Evolutionary conservation across 1,140 invertebrate species (phyloP), one percentile per base, ranked within the genome.

Genomic region (Brachionus koreanus): DNA sequence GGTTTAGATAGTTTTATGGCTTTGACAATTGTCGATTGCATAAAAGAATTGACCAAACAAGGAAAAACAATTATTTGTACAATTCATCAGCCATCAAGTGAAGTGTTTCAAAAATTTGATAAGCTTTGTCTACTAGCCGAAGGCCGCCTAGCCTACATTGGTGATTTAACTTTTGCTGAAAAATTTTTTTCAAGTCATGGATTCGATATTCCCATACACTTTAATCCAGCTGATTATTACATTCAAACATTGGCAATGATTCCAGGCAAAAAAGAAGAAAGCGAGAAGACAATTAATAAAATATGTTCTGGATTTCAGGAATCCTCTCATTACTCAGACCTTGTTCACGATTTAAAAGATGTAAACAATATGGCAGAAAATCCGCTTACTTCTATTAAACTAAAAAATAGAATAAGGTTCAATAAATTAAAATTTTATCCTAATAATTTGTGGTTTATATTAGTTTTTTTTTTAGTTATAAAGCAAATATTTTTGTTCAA

Each of bases 1-100:
- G 79, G 79, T 16, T 25, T 82, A 9, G 96, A 98, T 87, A 94
- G 95, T 0, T 96, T 92, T 85, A 96, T 95, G 85, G 96, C 96
- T 0, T 92, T 93, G 84, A 96, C 94, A 86, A 94, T 98, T 16
- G 92, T 98, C n/a, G 92, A 85, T 92, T 86, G 85, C 6, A 94
- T 83, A 87, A 83, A 94, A 85, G 84, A 84, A 4, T 83, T 91
- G 87, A 93, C 95, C 0, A 88, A 90, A 37, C 93, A 92, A 85
- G 94, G 95, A 5, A 95, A 95, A 87, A 98, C 96, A 0, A 93
- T 98, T 42, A 89, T 98, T 33, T 93, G 93, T 85, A 98, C 96
- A 3, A 95, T 98, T 83, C 96, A 98, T 88, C 96, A 98, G 87
- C 97, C 97, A 0, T 95, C 94, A 0, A 96, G 95, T 0, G 95